Evolutionary conservation across 2,113 vertebrate genomes (phyloP), one percentile per base, ranked within the genome.

Genomic region (Himantopus leucocephalus): DNA sequence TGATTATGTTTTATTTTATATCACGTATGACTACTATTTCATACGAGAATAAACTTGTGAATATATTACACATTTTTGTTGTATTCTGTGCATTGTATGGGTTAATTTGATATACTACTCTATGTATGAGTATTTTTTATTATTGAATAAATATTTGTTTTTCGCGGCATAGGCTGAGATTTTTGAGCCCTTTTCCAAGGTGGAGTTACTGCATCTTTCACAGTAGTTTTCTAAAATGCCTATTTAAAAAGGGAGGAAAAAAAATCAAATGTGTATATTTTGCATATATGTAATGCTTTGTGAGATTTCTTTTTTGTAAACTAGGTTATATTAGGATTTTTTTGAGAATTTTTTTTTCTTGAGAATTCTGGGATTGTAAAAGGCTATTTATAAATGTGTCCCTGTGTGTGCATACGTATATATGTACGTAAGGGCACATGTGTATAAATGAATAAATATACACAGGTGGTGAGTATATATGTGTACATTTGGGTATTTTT

Each of bases 401-500:
- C 18, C 8, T 26, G 9, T 10, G 10, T 29, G 23, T 74, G 26
- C 27, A 4, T 32, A 6, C 26, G 2, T 26, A 10, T 7, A 21
- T 47, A 7, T 8, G 2, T 74, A 21, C 2, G 2, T 52, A 27
- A 16, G 63, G 34, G 27, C 30, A 45, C 0, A 0, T 10, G 19
- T 29, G 18, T 50, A 4, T 6, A 23, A 50, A 22, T 30, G 50
- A 52, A 11, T 18, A 37, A 41, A n/a, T 10, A 2, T 26, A 14
- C 10, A 1, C n/a, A 68, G 35, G 13, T 59, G 22, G 22, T n/a
- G 67, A 37, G 53, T 3, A 6, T 37, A 6, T 30, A 6, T 10
- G 26, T 50, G 27, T 43, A 1, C 29, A 14, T 45, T 45, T 26
- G 53, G 11, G 70, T 37, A 2, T 24, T 45, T 95, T 90, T 71